A percentile compares a stretch with the other conserved stretches of the same genome.
These are phyloP conservation scores for Conus canariensis DNA, from an alignment of 2,888 invertebrate species.

Conservation along the genomic window DNA sequence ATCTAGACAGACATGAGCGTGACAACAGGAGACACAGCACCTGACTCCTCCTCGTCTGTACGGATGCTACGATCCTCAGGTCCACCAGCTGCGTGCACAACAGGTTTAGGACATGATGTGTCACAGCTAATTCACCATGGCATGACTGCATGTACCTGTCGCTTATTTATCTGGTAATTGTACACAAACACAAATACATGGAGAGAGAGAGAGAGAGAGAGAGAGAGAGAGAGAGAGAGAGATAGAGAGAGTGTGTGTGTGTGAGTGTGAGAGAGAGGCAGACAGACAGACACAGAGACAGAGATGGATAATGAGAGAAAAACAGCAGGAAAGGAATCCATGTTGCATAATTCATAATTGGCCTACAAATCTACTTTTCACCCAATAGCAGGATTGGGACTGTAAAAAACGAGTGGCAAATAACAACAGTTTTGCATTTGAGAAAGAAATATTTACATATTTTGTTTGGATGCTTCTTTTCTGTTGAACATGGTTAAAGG, in stretches of 20 bases:
- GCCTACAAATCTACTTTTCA: too few relatives aligned
- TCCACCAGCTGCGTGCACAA: constrained; percentile 32
- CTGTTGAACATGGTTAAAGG: too few relatives aligned
- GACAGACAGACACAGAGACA: constrained; percentile 16
- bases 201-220: too few relatives aligned
- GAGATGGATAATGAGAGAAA: constrained; percentile 24
- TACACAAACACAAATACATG: background rate
- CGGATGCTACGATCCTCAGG: constrained; percentile 41
- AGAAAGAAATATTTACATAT: too few relatives aligned
- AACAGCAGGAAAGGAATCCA: background rate
- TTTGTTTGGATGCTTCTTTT: too few relatives aligned
- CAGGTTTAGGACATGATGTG: background rate
- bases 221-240: too few relatives aligned
- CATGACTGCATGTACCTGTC: background rate
- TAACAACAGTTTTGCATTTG: too few relatives aligned
- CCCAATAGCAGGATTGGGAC: too few relatives aligned
- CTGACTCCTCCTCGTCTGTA: constrained; percentile 41
- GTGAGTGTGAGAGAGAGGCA: background rate
- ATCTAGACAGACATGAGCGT: background rate
- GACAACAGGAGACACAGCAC: constrained; percentile 28
- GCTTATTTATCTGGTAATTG: background rate
- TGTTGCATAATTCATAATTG: too few relatives aligned
- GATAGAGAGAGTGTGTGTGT: too few relatives aligned
- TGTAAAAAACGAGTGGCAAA: too few relatives aligned
- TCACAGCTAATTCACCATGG: too few relatives aligned